phyloP scores from a whole-genome alignment of 2,113 vertebrate genomes.

The Sarotherodon lohbergeri region DNA sequence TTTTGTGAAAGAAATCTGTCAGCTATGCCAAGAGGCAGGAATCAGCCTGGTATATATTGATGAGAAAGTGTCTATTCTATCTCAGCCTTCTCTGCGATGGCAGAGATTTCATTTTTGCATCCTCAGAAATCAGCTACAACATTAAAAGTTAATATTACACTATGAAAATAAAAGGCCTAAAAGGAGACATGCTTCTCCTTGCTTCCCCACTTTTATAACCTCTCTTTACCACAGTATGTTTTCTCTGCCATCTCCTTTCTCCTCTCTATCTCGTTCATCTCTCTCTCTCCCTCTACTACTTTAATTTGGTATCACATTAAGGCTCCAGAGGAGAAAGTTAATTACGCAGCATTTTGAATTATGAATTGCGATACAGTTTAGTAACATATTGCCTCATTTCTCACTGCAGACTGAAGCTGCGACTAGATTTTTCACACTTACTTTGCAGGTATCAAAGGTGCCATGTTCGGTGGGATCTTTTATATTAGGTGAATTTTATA shows the following conservation, averaged over 20 bases:
- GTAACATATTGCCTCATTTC: conserved; percentile 40
- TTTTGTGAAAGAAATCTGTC: background rate
- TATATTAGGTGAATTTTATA: conserved; percentile 31
- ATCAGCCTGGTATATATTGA: fast-evolving
- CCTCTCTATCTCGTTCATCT: background rate
- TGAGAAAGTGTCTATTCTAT: background rate
- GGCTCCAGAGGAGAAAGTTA: conserved; percentile 44
- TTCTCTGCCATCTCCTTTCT: background rate
- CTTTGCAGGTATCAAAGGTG: conserved; percentile 38
- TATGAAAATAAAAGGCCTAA: background rate
- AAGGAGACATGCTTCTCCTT: background rate
- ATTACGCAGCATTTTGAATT: conserved; percentile 52
- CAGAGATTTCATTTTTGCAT: background rate
- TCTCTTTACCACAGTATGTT: background rate
- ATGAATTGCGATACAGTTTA: conserved; percentile 43
- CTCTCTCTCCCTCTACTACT: background rate
- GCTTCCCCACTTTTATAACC: background rate
- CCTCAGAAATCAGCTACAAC: background rate
- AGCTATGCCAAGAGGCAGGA: background rate
- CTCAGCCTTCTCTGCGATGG: background rate
- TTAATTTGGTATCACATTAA: conserved; percentile 50
- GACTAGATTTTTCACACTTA: conserved; percentile 20
- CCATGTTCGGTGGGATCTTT: conserved; percentile 12
- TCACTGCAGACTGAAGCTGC: conserved; percentile 1
- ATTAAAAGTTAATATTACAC: background rate